Evolutionary conservation across 2,888 invertebrate genomes (phyloP).

Genomic region (Lamellibrachia satsuma): DNA sequence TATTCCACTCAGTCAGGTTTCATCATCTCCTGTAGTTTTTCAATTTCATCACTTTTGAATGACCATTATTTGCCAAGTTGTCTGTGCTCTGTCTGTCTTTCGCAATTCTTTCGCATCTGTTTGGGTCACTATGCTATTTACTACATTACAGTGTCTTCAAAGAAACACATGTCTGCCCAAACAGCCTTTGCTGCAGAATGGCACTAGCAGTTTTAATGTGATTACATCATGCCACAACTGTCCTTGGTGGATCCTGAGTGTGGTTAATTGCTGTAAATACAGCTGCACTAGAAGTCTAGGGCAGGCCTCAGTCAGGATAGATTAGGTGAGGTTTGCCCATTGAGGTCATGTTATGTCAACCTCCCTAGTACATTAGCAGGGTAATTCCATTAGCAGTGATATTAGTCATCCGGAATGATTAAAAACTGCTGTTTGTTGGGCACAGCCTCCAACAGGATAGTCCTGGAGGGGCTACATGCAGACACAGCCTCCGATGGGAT

Average conservation of each 20-base stretch:
- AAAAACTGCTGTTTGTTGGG: background rate
- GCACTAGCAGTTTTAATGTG: too few relatives aligned
- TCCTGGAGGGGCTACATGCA: background rate
- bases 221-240: too few relatives aligned
- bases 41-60: background rate
- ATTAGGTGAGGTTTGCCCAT: background rate
- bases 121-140: too few relatives aligned
- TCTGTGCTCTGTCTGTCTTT: too few relatives aligned
- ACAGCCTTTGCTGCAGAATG: too few relatives aligned
- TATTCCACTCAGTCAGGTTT: too few relatives aligned
- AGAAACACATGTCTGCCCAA: too few relatives aligned
- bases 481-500: background rate
- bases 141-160: too few relatives aligned
- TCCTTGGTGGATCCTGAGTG: too few relatives aligned
- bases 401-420: background rate
- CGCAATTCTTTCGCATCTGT: too few relatives aligned
- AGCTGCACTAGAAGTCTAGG: background rate
- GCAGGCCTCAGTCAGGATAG: background rate
- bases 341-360: conserved; percentile 12
- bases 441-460: background rate
- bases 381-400: background rate
- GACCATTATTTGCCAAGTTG: too few relatives aligned
- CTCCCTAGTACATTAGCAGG: background rate
- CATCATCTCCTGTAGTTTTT: background rate
- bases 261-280: background rate